Evolutionary conservation across 2,888 invertebrate genomes (phyloP), one percentile per base, ranked within the genome.

Genomic region (Drosophila antonietae): DNA sequence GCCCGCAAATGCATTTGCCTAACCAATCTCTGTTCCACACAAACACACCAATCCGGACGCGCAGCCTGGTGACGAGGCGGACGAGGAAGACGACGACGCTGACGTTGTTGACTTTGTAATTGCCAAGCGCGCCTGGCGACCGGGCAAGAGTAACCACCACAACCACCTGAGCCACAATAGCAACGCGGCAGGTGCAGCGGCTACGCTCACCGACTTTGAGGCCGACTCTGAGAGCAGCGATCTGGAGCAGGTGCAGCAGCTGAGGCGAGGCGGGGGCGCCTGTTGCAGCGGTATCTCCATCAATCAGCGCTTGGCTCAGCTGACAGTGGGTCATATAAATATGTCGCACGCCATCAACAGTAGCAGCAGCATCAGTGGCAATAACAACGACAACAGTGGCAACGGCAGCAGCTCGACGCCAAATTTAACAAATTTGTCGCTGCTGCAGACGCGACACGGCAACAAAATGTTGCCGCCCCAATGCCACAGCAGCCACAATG

Each of bases 221-320:
- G 95, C 95, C 37, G 95, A 95, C 86, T 94, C 94, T 55, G 95
- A 95, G 83, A 93, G 93, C 78, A 93, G 93, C 78, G 93, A 94
- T 73, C 89, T 90, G 68, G 93, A 94, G 93, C 81, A 94, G 92
- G 81, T 85, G 64, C 88, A 89, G 62, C 80, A 89, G 18, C 18
- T 83, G 69, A 56, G 78, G 59, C 73, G 85, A 44, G 67, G 65
- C 51, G 80, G 20, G 1, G 46, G 49, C 49, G 52, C n/a, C 47
- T 60, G 75, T 2, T 67, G 58, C 18, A 35, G 51, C 14, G 41
- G 41, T 1, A n/a, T 41, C 69, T n/a, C 23, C 28, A 37, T 37
- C 69, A 52, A 59, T 64, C 66, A 66, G 33, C 66, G 66, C 28
- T 60, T 52, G 33, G 6, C 44, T 56, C 67, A 58, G 59, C 77